Conservation (phyloP, 1,140 invertebrate species). For the Luehdorfia chinensis region DNA sequence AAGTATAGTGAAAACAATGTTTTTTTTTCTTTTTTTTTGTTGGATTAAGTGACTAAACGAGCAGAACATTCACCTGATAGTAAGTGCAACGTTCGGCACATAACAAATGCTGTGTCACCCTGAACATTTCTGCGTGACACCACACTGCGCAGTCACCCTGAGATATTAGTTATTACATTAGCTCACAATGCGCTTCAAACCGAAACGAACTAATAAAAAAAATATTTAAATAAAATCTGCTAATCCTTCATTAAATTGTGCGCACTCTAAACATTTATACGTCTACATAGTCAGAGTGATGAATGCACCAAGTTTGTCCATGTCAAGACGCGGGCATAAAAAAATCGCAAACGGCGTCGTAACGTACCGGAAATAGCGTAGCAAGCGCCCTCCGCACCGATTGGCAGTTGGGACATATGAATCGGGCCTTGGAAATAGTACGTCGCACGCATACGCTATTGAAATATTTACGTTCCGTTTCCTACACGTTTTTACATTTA, state of each 20-base stretch:
- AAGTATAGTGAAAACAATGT: no score
- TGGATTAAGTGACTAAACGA: no score
- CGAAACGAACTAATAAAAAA: no score
- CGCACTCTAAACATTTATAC: slow-evolving; percentile 19
- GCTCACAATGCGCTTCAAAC: no score
- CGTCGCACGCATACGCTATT: slow-evolving; percentile 5
- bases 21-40: no score
- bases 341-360: slow-evolving; percentile 35
- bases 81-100: no score
- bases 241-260: slow-evolving; percentile 7
- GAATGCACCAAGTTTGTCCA: slow-evolving; percentile 61
- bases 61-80: no score
- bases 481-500: slow-evolving; percentile 8
- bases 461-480: slow-evolving; percentile 3
- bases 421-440: slow-evolving; percentile 5
- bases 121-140: no score
- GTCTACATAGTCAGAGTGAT: slow-evolving; percentile 38
- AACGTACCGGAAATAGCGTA: slow-evolving; percentile 9
- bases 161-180: no score
- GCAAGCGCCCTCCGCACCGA: slow-evolving; percentile 32
- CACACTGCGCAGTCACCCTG: no score
- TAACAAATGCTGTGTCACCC: no score
- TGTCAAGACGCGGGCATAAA: slow-evolving; percentile 48
- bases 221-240: no score
- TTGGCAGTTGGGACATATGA: slow-evolving; percentile 36